Conservation (phyloP, 2,888 invertebrate genomes). For the Orthosia gracilis region DNA sequence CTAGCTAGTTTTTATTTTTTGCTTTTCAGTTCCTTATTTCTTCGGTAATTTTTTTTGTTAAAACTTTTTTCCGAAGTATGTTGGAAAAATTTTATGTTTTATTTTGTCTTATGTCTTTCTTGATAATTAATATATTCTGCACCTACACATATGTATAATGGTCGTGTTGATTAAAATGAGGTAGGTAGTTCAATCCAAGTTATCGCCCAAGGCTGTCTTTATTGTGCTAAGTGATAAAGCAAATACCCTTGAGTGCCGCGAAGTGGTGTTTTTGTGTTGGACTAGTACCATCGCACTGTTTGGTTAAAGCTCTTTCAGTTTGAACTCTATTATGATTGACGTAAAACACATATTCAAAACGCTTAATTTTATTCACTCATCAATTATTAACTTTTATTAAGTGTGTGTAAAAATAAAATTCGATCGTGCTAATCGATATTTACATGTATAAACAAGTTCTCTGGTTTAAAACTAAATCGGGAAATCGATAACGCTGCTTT, state of each 20-base stretch:
- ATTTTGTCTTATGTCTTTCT: not conserved
- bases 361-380: constrained; percentile 15
- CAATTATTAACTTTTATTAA: constrained; percentile 36
- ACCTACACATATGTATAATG: constrained; percentile 8
- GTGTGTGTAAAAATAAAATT: constrained; percentile 38
- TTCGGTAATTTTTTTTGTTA: too few species aligned
- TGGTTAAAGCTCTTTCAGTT: constrained; percentile 9
- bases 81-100: too few species aligned
- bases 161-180: constrained; percentile 44
- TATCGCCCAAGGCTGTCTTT: constrained; percentile 64
- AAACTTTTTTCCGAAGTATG: not conserved
- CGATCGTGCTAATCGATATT: constrained; percentile 13
- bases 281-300: constrained; percentile 50
- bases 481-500: constrained; percentile 28
- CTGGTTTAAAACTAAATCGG: constrained; percentile 22
- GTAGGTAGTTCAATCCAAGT: constrained; percentile 54
- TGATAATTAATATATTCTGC: too few species aligned
- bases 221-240: constrained; percentile 76
- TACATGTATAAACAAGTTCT: constrained; percentile 9
- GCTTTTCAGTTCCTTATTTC: too few species aligned
- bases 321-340: constrained; percentile 34
- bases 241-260: constrained; percentile 75
- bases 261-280: constrained; percentile 70
- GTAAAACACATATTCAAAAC: constrained; percentile 20
- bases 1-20: too few species aligned